phyloP scores from a whole-genome alignment of 2,797 vertebrate genomes.

The Myotis pilosus region DNA sequence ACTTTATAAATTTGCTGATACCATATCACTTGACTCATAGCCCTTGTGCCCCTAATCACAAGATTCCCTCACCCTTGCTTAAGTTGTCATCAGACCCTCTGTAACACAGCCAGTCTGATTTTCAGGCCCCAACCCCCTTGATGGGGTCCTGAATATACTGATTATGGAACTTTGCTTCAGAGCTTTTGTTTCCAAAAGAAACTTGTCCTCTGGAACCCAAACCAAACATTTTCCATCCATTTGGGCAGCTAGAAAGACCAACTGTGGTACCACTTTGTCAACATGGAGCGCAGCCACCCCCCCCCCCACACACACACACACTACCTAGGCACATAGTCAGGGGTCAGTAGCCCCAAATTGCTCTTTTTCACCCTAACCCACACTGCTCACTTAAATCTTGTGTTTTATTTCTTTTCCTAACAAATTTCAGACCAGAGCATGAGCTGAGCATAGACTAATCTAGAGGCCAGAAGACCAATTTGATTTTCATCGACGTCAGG shows the following conservation, averaged over 20 bases:
- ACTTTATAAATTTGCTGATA: neutral
- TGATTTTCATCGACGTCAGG: neutral
- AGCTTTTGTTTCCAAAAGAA: conserved; percentile 43
- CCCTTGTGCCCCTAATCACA: neutral
- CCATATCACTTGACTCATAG: neutral
- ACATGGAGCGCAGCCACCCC: neutral
- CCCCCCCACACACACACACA: too few relatives aligned
- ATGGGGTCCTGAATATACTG: neutral
- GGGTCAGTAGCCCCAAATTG: neutral
- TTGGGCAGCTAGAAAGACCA: conserved; percentile 6
- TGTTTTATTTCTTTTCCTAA: neutral
- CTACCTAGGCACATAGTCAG: neutral
- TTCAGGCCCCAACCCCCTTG: neutral
- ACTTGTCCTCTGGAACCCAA: neutral
- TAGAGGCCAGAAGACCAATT: neutral
- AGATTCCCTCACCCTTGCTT: neutral
- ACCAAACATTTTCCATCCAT: neutral
- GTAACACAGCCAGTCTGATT: neutral
- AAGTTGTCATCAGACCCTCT: neutral
- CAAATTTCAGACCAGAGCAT: neutral
- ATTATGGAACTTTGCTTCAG: neutral
- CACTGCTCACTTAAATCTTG: neutral
- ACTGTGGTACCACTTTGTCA: neutral
- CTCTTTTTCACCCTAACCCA: neutral
- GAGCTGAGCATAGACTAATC: neutral